phyloP scores from a whole-genome alignment of 2,113 vertebrate genomes.

The Dissostichus mawsoni region DNA sequence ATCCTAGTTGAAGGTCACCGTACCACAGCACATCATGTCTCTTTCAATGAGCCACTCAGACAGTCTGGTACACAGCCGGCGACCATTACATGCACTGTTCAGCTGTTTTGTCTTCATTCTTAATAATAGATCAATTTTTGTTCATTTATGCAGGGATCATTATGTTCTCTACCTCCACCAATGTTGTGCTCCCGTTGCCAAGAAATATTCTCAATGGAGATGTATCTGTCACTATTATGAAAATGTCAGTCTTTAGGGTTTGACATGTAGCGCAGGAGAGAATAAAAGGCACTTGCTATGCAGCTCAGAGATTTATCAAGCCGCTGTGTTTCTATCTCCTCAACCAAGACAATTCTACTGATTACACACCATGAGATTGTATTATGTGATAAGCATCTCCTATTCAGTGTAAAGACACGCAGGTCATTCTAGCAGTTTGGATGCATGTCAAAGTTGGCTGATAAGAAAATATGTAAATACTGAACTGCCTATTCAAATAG shows the following conservation, averaged over 20 bases:
- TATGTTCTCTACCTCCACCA: neutral
- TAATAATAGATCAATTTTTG: slow-evolving; percentile 32
- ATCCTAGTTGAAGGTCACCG: slow-evolving; percentile 42
- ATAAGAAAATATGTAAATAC: slow-evolving; percentile 11
- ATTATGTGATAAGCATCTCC: neutral
- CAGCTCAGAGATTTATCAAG: slow-evolving; percentile 3
- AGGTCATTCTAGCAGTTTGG: neutral
- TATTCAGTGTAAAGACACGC: neutral
- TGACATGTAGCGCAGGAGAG: neutral
- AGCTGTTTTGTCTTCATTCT: slow-evolving; percentile 14
- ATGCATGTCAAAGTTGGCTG: neutral
- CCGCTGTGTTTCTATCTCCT: slow-evolving; percentile 9
- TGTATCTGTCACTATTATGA: slow-evolving; percentile 10
- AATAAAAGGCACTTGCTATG: slow-evolving; percentile 26
- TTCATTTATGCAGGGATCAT: slow-evolving; percentile 36
- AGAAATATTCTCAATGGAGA: slow-evolving; percentile 42
- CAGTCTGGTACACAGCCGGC: slow-evolving; percentile 30
- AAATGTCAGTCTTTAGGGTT: slow-evolving; percentile 34
- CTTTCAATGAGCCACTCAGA: slow-evolving; percentile 12
- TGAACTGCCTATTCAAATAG: neutral
- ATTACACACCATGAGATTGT: slow-evolving; percentile 8
- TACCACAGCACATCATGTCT: slow-evolving; percentile 13
- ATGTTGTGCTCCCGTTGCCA: neutral
- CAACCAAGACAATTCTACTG: slow-evolving; percentile 10
- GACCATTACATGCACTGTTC: slow-evolving; percentile 9